These are phyloP conservation scores for Eidolon dupreanum DNA, from an alignment of 2,797 vertebrate genomes.

Conservation along the genomic window DNA sequence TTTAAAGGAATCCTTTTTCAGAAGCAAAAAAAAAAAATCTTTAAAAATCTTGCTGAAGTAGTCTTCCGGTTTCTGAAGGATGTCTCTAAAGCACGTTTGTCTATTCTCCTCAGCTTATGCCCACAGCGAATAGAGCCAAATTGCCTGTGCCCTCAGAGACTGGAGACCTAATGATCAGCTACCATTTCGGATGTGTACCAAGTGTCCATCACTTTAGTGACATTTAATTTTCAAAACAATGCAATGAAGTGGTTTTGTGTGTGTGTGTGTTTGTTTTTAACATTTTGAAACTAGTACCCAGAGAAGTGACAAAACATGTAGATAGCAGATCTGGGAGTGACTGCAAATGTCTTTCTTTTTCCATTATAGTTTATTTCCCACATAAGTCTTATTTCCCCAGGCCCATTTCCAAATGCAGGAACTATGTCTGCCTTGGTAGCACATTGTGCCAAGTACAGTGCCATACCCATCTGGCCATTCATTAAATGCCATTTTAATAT, in stretches of 20 bases:
- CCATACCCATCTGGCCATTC: background rate
- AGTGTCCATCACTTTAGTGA: background rate
- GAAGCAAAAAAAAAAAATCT: background rate
- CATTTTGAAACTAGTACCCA: background rate
- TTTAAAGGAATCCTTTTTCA: constrained; percentile 12
- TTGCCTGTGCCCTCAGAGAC: background rate
- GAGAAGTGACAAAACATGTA: background rate
- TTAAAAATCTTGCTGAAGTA: background rate
- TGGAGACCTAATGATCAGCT: background rate
- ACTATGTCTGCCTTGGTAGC: background rate
- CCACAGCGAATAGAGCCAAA: background rate
- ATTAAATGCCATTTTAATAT: background rate
- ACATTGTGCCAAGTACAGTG: background rate
- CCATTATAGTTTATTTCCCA: background rate
- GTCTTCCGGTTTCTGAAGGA: background rate
- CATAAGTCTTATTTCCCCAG: background rate
- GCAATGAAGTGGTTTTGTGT: background rate
- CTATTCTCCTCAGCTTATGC: background rate
- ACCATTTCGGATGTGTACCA: background rate
- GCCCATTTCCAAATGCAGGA: background rate
- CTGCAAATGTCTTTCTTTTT: background rate
- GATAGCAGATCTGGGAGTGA: background rate
- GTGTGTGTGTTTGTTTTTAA: background rate
- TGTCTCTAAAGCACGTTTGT: background rate
- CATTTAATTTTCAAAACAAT: background rate